Percentiles rank a stretch among this genome's conserved stretches.
Conservation (phyloP, 1,140 invertebrate species). For the Papilio aristodemus region DNA sequence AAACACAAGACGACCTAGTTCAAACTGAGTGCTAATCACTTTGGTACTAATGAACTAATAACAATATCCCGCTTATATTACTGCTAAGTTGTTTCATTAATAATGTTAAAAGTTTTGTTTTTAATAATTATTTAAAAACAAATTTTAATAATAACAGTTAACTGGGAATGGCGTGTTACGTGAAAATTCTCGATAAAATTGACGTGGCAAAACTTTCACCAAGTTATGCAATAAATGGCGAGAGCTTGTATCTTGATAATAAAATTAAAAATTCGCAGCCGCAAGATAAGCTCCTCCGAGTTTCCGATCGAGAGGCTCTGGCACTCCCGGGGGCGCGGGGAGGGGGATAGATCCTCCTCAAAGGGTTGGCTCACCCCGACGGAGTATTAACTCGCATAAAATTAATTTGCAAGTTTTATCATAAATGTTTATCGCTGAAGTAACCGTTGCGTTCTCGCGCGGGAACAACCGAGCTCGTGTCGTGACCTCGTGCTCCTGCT, state of each 20-base stretch:
- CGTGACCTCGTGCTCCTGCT: not conserved
- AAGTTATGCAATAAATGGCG: slow-evolving; percentile 18
- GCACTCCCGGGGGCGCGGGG: not conserved
- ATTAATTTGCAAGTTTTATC: slow-evolving; percentile 48
- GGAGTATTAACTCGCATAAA: slow-evolving; percentile 35
- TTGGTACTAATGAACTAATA: too few relatives aligned
- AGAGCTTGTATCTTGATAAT: slow-evolving; percentile 23
- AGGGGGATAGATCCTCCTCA: slow-evolving; percentile 10
- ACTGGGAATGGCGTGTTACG: slow-evolving; percentile 14
- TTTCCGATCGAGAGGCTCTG: slow-evolving; percentile 1
- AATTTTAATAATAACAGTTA: not conserved
- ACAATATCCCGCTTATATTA: too few relatives aligned
- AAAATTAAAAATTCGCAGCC: slow-evolving; percentile 37
- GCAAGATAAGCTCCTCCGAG: slow-evolving; percentile 34
- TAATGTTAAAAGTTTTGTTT: not conserved
- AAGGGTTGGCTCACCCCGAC: slow-evolving; percentile 38
- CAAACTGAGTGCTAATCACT: too few relatives aligned
- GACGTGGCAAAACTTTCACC: not conserved
- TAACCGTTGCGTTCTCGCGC: slow-evolving; percentile 6
- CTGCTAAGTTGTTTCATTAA: too few relatives aligned
- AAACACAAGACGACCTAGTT: too few relatives aligned
- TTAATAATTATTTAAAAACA: not conserved
- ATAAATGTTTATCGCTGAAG: slow-evolving; percentile 20
- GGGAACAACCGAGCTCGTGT: not conserved
- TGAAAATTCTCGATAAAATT: not conserved